Base-by-base conservation (phyloP, 2,113 vertebrate genomes). In the Callorhinus ursinus region DNA sequence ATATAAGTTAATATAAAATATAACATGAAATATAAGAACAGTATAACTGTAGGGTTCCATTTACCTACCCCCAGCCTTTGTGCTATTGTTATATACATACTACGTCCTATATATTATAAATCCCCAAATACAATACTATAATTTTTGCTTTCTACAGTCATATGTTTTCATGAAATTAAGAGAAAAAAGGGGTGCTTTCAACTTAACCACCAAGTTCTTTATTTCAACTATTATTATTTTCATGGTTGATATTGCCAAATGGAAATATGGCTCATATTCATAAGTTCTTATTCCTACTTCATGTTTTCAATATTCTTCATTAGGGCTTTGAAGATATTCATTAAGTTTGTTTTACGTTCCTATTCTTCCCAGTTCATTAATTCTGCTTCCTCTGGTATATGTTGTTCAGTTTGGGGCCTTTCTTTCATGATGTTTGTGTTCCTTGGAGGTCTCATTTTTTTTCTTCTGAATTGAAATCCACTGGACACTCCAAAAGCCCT, bases 211-310 rank as follows among this genome's bases (percentile, higher is more conserved):
- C 63, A n/a, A 80, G 59, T 63, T 95, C 42, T 97, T 93, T 83
- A 96, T 72, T 92, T 85, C 71, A 90, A 83, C 31, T 65, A 24
- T 46, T 82, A 72, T 28, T 77, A 92, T 93, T 96, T 95, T 92
- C 59, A 76, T 46, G 82, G 63, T 71, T 61, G 51, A 16, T 42
- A 39, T 89, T 93, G 77, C 80, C 72, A 95, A 49, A 49, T 5
- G 74, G 42, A 49, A 77, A 77, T 86, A 95, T 72, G 81, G 74
- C 46, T 63, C 11, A 28, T 46, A 79, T 46, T 95, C 12, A 0
- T 93, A 82, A 61, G 69, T 67, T 95, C 33, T 89, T 69, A 72
- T 76, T 77, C 53, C 84, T 61, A 1, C 55, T 67, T 89, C 74
- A 49, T 92, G 80, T 69, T 94, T 85, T 72, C 21, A 80, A 53